Base-by-base conservation (phyloP, 2,888 invertebrate genomes). In the Tiphia femorata region DNA sequence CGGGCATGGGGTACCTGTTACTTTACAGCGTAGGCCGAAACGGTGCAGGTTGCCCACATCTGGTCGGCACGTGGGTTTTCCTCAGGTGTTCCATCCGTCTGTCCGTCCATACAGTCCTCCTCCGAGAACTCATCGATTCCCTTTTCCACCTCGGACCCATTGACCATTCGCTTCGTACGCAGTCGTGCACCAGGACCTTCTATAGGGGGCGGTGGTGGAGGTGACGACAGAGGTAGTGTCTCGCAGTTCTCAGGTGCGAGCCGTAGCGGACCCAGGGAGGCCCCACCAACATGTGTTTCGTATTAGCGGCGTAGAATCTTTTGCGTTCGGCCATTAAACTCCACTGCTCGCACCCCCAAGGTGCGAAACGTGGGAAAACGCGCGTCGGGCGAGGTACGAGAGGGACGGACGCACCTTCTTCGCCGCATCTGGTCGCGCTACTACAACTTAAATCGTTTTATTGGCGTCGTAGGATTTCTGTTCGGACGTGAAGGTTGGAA, bases 361-460 rank as follows among this genome's bases (percentile, higher is more conserved):
- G 44, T 16, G 30, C 37, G 59, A 68, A 67, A 67, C 76, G 73
- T 73, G 73, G 62, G 75, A 72, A 79, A 76, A 49, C n/a, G n/a
- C n/a, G n/a, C n/a, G n/a, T n/a, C n/a, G n/a, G n/a, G n/a, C n/a
- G n/a, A n/a, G n/a, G n/a, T n/a, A n/a, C n/a, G n/a, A n/a, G n/a
- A n/a, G n/a, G n/a, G n/a, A n/a, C n/a, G n/a, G n/a, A n/a, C n/a
- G n/a, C n/a, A n/a, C n/a, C n/a, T n/a, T n/a, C n/a, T n/a, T n/a
- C n/a, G n/a, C 25, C 62, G 58, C 23, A 37, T 47, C 35, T 50
- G 38, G 48, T 47, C 16, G 51, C 49, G 53, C 60, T 54, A 69
- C 70, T 72, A 69, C 67, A 70, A 64, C 62, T 57, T 71, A 71
- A 76, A 75, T 75, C 65, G 73, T 74, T 78, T 79, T 77, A 77